phyloP scores from a whole-genome alignment of 2,797 vertebrate species.

The Helostoma temminkii region DNA sequence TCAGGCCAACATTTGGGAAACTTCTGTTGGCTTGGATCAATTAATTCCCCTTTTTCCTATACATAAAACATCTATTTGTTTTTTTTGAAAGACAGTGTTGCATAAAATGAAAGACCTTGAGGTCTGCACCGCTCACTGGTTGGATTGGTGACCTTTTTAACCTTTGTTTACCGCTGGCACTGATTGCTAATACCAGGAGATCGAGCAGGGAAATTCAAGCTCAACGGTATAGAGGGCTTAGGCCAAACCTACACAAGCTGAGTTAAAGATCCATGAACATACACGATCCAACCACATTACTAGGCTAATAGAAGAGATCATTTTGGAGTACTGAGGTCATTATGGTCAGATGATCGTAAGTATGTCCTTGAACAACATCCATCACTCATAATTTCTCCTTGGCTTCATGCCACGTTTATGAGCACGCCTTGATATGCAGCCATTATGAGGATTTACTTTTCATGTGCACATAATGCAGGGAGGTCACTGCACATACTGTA shows the following conservation, averaged over 20 bases:
- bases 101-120: constrained; percentile 46
- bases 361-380: constrained; percentile 76
- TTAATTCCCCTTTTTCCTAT: constrained; percentile 68
- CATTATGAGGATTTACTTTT: constrained; percentile 68
- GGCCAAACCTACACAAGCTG: constrained; percentile 51
- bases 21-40: constrained; percentile 81
- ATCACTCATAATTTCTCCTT: constrained; percentile 64
- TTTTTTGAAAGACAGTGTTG: constrained; percentile 50
- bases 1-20: constrained; percentile 81
- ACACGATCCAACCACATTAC: constrained; percentile 60
- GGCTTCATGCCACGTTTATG: constrained; percentile 72
- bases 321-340: constrained; percentile 64
- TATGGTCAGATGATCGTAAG: constrained; percentile 64
- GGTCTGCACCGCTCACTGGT: constrained; percentile 25
- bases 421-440: constrained; percentile 53
- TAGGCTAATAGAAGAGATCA: constrained; percentile 70
- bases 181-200: constrained; percentile 46
- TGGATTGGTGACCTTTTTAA: constrained; percentile 51
- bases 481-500: constrained; percentile 46
- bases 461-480: constrained; percentile 49
- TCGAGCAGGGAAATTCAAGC: constrained; percentile 27
- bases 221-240: constrained; percentile 24
- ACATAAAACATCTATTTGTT: constrained; percentile 71
- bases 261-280: constrained; percentile 74
- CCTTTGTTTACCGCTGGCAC: constrained; percentile 48